phyloP scores from a whole-genome alignment of 1,140 invertebrate species.

The Protaetia brevitarsis region DNA sequence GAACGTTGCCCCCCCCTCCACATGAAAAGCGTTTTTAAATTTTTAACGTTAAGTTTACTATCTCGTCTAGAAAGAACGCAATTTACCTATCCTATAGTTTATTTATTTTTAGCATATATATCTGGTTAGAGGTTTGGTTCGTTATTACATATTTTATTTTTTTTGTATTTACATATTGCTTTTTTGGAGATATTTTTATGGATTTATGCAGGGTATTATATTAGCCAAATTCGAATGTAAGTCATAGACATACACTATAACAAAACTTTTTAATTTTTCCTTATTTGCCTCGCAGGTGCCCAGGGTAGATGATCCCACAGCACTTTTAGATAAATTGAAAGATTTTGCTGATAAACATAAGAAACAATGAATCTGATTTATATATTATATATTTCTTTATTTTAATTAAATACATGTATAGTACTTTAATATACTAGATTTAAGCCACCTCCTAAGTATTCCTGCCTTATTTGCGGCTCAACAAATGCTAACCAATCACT shows the following conservation, averaged over 20 bases:
- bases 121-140: slow-evolving; percentile 45
- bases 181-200: slow-evolving; percentile 73
- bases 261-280: slow-evolving; percentile 30
- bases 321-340: slow-evolving; percentile 65
- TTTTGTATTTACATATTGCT: no score
- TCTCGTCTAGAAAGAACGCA: no score
- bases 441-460: slow-evolving; percentile 84
- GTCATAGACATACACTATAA: slow-evolving; percentile 27
- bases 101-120: no score
- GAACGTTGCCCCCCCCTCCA: no score
- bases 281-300: slow-evolving; percentile 78
- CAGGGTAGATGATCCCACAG: slow-evolving; percentile 73
- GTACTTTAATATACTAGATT: slow-evolving; percentile 51
- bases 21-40: no score
- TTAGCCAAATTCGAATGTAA: slow-evolving; percentile 81
- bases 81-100: no score
- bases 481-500: slow-evolving; percentile 99
- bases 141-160: no score
- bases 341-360: slow-evolving; percentile 65
- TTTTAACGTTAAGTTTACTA: no score
- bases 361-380: slow-evolving; percentile 53
- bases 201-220: slow-evolving; percentile 75
- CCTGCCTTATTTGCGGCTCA: slow-evolving; percentile 81
- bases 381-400: slow-evolving; percentile 23
- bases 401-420: slow-evolving; percentile 29